Evolutionary conservation across 2,888 invertebrate species (phyloP), one percentile per base, ranked within the genome.

Genomic region (Lasius fuliginosus): DNA sequence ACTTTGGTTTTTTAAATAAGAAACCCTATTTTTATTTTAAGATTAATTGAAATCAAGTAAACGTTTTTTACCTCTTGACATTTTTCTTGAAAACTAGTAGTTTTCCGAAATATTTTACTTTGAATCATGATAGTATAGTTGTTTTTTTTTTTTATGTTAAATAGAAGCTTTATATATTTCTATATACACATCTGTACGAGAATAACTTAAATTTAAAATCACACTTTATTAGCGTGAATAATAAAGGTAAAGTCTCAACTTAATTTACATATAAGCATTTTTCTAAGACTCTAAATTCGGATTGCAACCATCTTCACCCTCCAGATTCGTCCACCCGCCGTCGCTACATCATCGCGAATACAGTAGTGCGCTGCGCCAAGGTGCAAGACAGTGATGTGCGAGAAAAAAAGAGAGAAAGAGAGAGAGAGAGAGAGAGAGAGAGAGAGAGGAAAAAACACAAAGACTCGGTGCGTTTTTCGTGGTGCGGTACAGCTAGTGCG

Each of bases 301-400:
- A 6, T 42, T 23, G 18, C 33, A n/a, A 30, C 3, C 9, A 30
- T 64, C 1, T n/a, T 12, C 11, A 3, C 15, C 23, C 73, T 46
- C 8, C 36, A 18, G 46, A 23, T 1, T 60, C 23, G 4, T 73
- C 42, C 77, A 30, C 11, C 27, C 68, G 33, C 36, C 33, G 36
- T 23, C 46, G 49, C 23, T 36, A 33, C 15, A 46, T 23, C 60
- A 33, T 71, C 79, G 71, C 23, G 18, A 33, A 87, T 62, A 87
- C 74, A 85, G 36, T 77, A 83, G 88, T 88, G 89, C 88, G 88
- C 85, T 89, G 88, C 84, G 88, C 84, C 62, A 84, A 84, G 84
- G 86, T 89, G 89, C 90, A 89, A 89, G 18, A 79, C 58, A 82
- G 74, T 68, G 74, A 86, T 64, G 56, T 60, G 49, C 49, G 40